phyloP scores from a whole-genome alignment of 2,797 vertebrate species.

The Acanthornis magna region DNA sequence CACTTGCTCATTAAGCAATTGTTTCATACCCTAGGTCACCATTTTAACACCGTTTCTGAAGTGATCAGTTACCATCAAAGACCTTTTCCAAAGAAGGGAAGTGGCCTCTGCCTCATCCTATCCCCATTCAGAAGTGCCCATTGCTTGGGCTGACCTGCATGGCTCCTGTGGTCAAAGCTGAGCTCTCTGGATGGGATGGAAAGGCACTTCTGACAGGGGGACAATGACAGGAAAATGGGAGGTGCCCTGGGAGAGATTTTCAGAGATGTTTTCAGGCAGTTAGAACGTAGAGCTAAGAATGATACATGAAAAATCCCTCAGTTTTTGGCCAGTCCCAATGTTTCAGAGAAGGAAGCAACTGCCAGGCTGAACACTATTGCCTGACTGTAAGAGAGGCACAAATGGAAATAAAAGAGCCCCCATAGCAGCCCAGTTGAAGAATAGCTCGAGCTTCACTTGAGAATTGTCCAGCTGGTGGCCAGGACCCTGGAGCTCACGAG shows the following conservation, averaged over 20 bases:
- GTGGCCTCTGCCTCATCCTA: not conserved
- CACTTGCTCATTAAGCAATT: not conserved
- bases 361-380: not conserved
- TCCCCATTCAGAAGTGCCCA: not conserved
- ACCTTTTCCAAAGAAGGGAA: not conserved
- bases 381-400: not conserved
- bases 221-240: not conserved
- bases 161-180: not conserved
- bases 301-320: not conserved
- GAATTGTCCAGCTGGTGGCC: not conserved
- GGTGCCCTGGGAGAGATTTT: not conserved
- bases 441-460: not conserved
- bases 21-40: not conserved
- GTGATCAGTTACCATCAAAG: not conserved
- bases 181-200: not conserved
- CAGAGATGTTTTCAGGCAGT: not conserved
- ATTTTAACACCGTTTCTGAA: not conserved
- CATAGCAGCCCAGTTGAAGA: not conserved
- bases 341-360: not conserved
- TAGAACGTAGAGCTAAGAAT: not conserved
- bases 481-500: not conserved
- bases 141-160: not conserved
- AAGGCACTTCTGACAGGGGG: not conserved
- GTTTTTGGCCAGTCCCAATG: not conserved
- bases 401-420: not conserved